A percentile compares a stretch with the other conserved stretches of the same genome.
Evolutionary conservation across 2,888 invertebrate species (phyloP).

Genomic region (Odontothrips loti): DNA sequence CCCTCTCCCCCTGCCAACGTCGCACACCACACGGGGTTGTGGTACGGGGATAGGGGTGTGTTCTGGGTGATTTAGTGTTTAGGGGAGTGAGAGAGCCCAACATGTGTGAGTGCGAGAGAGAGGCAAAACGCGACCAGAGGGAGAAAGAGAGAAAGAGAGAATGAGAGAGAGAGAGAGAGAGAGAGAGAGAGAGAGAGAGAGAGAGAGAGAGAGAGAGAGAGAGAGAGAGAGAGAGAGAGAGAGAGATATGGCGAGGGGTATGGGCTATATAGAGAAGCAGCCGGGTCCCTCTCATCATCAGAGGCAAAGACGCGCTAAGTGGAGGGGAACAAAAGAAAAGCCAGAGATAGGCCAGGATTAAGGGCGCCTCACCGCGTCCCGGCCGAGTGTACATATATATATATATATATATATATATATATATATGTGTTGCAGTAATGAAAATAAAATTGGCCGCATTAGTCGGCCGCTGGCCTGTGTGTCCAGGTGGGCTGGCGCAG

Average conservation of each 20-base stretch:
- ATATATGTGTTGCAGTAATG: neutral
- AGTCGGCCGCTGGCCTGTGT: neutral
- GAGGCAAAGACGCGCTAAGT: conserved; percentile 5
- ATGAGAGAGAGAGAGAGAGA: neutral
- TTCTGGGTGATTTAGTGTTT: conserved; percentile 25
- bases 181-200: neutral
- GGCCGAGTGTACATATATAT: no score
- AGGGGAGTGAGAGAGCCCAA: neutral
- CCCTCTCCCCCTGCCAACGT: neutral
- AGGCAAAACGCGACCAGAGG: no score
- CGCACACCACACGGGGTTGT: neutral
- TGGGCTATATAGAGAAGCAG: neutral
- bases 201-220: neutral
- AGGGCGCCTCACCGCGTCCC: neutral
- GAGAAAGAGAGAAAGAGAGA: neutral
- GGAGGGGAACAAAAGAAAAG: neutral
- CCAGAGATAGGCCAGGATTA: neutral
- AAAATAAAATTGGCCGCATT: conserved; percentile 13
- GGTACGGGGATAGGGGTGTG: conserved; percentile 10
- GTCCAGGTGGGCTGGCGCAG: neutral
- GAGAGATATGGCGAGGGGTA: neutral
- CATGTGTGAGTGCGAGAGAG: neutral
- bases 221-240: neutral
- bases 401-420: no score
- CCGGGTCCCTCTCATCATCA: neutral